Base-by-base conservation (phyloP, 2,888 invertebrate species). In the Limnephilus auricula region DNA sequence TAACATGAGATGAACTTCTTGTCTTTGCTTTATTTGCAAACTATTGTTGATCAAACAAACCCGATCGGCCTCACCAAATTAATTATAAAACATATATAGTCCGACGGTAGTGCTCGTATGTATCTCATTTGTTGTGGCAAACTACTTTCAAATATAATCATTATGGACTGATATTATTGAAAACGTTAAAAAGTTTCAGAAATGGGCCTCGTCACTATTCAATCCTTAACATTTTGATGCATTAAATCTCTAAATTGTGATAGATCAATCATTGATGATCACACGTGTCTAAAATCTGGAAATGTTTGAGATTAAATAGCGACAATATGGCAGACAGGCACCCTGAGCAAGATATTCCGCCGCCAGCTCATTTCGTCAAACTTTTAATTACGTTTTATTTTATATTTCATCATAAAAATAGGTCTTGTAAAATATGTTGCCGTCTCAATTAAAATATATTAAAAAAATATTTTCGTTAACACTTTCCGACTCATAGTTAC, bases 281-380 rank as follows among this genome's bases (percentile, higher is more conserved):
- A 31, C 32, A 31, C 80, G 6, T 31, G 12, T 82, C 31, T 31
- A 31, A 82, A 34, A 10, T 34, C 78, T 78, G 34, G 9, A 78
- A 84, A 32, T 90, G 31, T 90, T 65, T 90, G 37, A 90, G 78
- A 90, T 45, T 34, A 86, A 79, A 85, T 89, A 80, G n/a, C 30
- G 90, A 90, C 90, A 86, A 30, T 79, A n/a, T 30, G 50, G 65
- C 65, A 25, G 65, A 65, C 65, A 30, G 89, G 88, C 88, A 88
- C 89, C 89, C 91, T 91, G 91, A 91, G 91, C 91, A 86, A 88
- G 83, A 90, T 90, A 90, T 87, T 79, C 30, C 79, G 32, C n/a
- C 12, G 32, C 34, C 30, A 18, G 84, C 90, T 90, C 91, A 91
- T 91, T 90, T 79, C 83, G 18, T 45, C 65, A 30, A 91, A 83